These are phyloP conservation scores for Rhodinocichla rosea DNA, from an alignment of 2,113 vertebrate species.

Conservation along the genomic window DNA sequence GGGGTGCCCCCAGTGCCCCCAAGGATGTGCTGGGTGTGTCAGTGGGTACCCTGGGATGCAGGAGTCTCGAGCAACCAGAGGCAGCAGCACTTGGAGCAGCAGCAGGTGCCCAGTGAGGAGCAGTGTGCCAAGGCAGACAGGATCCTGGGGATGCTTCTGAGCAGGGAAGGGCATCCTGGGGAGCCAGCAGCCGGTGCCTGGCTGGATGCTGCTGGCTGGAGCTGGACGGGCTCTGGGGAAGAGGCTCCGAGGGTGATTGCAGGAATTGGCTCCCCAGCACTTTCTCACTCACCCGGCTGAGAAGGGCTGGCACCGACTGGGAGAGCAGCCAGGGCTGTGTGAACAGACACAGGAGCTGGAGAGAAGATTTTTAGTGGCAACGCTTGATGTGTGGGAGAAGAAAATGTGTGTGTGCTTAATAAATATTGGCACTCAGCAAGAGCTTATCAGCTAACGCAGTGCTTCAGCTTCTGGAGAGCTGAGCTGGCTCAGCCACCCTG, in stretches of 20 bases:
- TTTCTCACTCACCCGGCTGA: neutral
- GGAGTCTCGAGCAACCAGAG: neutral
- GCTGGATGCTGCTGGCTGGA: constrained; percentile 4
- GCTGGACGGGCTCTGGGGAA: neutral
- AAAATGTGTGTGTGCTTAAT: neutral
- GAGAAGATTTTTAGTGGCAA: neutral
- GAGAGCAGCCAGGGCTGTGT: neutral
- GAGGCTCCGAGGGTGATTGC: neutral
- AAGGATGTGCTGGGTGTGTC: neutral
- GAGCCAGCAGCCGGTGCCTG: neutral
- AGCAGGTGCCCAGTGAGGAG: neutral
- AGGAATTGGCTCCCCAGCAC: neutral
- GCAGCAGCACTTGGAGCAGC: neutral
- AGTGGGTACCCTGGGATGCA: neutral
- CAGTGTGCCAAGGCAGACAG: constrained; percentile 13
- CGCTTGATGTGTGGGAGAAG: constrained; percentile 20
- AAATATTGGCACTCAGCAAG: neutral
- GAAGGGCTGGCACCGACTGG: constrained; percentile 16
- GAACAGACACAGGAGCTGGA: neutral
- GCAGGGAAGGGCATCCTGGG: neutral
- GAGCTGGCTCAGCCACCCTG: neutral
- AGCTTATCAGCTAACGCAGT: neutral
- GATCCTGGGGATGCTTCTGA: neutral
- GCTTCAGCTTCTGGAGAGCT: neutral
- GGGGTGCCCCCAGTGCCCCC: neutral